These are phyloP conservation scores for Rotaria sp. DNA, from an alignment of 2,888 invertebrate genomes.

Conservation along the genomic window DNA sequence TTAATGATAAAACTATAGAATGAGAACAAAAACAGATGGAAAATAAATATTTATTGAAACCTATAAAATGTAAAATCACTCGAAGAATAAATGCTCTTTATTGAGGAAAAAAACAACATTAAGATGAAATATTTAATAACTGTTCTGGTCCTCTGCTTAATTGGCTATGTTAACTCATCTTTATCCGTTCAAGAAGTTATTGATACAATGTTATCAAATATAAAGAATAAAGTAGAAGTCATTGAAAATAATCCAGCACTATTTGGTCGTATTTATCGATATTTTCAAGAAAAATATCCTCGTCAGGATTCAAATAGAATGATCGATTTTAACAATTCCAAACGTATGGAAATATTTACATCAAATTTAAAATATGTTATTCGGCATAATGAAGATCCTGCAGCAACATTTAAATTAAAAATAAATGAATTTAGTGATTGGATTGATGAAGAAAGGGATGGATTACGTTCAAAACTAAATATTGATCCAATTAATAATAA, in stretches of 20 bases:
- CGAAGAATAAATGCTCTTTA: too few relatives aligned
- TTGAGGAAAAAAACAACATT: too few relatives aligned
- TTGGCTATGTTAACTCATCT: too few relatives aligned
- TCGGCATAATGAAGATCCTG: background rate
- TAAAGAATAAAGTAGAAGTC: background rate
- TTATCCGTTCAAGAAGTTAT: too few relatives aligned
- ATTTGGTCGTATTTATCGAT: background rate
- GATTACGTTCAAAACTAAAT: background rate
- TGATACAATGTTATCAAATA: too few relatives aligned
- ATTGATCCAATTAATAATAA: background rate
- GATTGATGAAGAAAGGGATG: background rate
- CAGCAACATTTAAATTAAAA: background rate
- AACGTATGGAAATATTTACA: background rate
- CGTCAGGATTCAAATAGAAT: background rate
- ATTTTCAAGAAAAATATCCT: background rate
- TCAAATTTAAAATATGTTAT: slow-evolving; percentile 8
- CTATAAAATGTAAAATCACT: too few relatives aligned
- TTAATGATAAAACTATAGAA: too few relatives aligned
- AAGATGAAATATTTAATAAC: background rate
- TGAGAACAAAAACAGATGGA: too few relatives aligned
- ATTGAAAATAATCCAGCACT: background rate
- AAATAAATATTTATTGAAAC: too few relatives aligned
- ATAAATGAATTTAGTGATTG: background rate
- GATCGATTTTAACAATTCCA: background rate
- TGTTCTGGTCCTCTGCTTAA: background rate